Percentiles rank a stretch among this genome's conserved stretches.
These are phyloP conservation scores for Phalacrocorax brasilianus DNA, from an alignment of 2,113 vertebrate genomes.

Conservation along the genomic window DNA sequence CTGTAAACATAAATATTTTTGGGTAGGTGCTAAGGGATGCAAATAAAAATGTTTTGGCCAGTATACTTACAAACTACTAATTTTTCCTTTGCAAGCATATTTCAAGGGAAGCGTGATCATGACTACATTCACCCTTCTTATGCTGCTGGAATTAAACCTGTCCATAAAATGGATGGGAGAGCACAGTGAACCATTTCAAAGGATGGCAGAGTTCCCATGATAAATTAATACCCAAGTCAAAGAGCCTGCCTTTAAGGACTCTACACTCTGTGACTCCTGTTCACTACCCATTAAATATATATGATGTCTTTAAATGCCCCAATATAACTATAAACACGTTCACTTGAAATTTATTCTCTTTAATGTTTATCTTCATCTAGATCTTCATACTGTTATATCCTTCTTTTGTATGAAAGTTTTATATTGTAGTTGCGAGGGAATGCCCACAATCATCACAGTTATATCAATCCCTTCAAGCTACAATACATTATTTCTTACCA, in stretches of 20 bases:
- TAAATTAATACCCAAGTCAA: not conserved
- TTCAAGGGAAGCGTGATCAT: not conserved
- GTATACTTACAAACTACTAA: not conserved
- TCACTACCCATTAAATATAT: not conserved
- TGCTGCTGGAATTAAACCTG: slow-evolving; percentile 10
- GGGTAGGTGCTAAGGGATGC: not conserved
- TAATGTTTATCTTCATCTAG: not conserved
- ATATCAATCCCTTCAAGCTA: not conserved
- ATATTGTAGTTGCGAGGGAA: not conserved
- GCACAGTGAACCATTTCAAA: not conserved
- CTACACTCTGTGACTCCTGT: not conserved
- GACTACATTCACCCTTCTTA: not conserved
- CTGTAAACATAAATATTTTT: not conserved
- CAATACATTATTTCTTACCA: slow-evolving; percentile 1
- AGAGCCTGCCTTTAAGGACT: not conserved
- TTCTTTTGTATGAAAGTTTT: not conserved
- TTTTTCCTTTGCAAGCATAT: not conserved
- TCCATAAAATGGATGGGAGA: not conserved
- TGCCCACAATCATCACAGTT: not conserved
- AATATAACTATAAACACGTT: not conserved
- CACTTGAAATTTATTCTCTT: not conserved
- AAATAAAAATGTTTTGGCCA: not conserved
- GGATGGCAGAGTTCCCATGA: not conserved
- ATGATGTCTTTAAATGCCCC: not conserved
- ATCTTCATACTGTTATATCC: not conserved